Conservation (phyloP, 2,888 invertebrate species). For the Drosophila setosimentum region DNA sequence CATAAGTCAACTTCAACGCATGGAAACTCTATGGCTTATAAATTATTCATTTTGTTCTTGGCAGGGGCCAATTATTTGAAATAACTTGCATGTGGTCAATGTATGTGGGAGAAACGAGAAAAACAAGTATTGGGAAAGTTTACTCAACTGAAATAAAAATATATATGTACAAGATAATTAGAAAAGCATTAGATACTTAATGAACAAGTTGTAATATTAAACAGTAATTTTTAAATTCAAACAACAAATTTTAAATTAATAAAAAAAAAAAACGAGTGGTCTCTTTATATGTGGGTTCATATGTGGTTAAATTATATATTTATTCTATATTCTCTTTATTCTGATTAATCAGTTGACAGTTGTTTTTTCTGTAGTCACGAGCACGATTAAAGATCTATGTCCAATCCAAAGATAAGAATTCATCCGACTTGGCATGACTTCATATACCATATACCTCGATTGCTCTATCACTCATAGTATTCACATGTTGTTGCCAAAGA, state of each 20-base stretch:
- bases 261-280: not conserved
- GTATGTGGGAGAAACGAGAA: constrained; percentile 19
- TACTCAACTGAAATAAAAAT: not conserved
- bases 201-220: not conserved
- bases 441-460: constrained; percentile 37
- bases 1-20: constrained; percentile 2
- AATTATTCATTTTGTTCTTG: constrained; percentile 13
- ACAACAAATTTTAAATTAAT: not conserved
- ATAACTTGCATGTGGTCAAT: not conserved
- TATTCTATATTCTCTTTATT: not conserved
- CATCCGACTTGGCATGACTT: constrained; percentile 49
- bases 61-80: not conserved
- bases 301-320: not conserved
- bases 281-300: not conserved
- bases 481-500: constrained; percentile 46
- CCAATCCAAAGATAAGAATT: constrained; percentile 52
- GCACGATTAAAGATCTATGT: constrained; percentile 49
- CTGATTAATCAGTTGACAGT: constrained; percentile 37
- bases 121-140: constrained; percentile 6
- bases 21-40: constrained; percentile 13
- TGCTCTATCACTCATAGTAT: constrained; percentile 40
- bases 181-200: not conserved
- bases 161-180: not conserved
- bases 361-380: constrained; percentile 36
- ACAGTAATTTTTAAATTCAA: not conserved